Evolutionary conservation across 2,888 invertebrate species (phyloP).

Genomic region (Lamellibrachia columna): DNA sequence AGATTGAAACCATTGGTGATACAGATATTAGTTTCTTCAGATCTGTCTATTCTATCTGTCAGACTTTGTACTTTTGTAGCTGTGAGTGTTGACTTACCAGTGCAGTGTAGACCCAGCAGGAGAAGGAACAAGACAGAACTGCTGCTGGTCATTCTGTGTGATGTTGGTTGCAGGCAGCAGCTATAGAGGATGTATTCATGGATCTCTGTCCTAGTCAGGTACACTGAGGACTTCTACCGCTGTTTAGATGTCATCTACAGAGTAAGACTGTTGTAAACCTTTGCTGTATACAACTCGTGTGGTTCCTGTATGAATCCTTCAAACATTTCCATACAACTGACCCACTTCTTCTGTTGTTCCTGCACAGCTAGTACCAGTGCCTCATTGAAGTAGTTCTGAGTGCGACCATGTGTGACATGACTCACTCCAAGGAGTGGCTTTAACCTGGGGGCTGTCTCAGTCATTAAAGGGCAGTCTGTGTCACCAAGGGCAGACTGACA

Average conservation of each 20-base stretch:
- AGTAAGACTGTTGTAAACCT: background rate
- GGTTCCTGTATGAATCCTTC: background rate
- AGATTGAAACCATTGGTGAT: no score
- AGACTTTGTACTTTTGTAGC: background rate
- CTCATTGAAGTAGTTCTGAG: background rate
- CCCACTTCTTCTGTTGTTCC: background rate
- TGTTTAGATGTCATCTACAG: background rate
- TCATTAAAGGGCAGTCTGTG: background rate
- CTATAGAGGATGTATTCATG: background rate
- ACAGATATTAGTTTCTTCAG: no score
- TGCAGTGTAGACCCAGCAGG: background rate
- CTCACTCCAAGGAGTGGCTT: background rate
- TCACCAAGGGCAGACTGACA: background rate
- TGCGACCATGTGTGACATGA: background rate
- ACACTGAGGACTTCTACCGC: background rate
- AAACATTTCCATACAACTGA: background rate
- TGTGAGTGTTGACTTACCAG: background rate
- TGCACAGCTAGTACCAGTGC: background rate
- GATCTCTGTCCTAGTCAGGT: background rate
- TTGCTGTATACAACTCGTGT: background rate
- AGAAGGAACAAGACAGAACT: background rate
- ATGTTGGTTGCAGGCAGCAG: background rate
- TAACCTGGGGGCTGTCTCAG: background rate
- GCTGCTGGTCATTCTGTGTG: background rate
- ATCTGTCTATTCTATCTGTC: no score